Percentiles rank a stretch among this genome's conserved stretches.
Evolutionary conservation across 35 echinoderm and acorn worm species (phyloP).

Genomic region (Heliocidaris erythrogramma): DNA sequence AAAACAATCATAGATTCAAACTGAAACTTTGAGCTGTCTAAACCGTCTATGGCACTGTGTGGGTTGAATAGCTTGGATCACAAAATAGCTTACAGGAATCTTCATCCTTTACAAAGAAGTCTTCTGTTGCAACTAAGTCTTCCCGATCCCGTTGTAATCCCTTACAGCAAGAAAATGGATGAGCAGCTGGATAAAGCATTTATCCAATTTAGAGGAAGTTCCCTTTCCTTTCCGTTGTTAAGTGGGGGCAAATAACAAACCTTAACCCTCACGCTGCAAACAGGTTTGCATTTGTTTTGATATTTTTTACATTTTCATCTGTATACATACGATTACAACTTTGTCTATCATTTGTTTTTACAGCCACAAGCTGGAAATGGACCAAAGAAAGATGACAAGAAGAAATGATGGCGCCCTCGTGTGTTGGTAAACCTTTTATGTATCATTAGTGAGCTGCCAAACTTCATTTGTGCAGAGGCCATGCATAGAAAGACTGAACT

Average conservation of each 20-base stretch:
- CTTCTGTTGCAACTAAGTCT: too few species aligned
- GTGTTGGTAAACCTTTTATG: neutral
- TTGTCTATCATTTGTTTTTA: neutral
- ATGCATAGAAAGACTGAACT: neutral
- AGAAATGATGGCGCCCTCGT: slow-evolving; percentile 13
- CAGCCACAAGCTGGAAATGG: slow-evolving; percentile 51
- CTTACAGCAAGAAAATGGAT: neutral
- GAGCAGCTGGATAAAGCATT: neutral
- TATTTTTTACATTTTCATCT: neutral
- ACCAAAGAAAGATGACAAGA: slow-evolving; percentile 45
- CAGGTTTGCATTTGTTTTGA: neutral
- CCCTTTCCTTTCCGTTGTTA: neutral
- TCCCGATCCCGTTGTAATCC: neutral
- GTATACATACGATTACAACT: neutral
- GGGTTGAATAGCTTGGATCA: too few species aligned
- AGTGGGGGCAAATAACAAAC: neutral
- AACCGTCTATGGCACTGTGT: too few species aligned
- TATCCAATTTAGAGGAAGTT: neutral
- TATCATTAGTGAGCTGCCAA: neutral
- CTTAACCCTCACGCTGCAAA: too few species aligned
- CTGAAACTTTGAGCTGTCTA: too few species aligned
- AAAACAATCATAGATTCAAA: too few species aligned
- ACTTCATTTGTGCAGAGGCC: neutral
- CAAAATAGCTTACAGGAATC: too few species aligned
- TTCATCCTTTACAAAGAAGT: too few species aligned